These are phyloP conservation scores for Drosophila imparisetae DNA, from an alignment of 2,888 invertebrate genomes.

Conservation along the genomic window DNA sequence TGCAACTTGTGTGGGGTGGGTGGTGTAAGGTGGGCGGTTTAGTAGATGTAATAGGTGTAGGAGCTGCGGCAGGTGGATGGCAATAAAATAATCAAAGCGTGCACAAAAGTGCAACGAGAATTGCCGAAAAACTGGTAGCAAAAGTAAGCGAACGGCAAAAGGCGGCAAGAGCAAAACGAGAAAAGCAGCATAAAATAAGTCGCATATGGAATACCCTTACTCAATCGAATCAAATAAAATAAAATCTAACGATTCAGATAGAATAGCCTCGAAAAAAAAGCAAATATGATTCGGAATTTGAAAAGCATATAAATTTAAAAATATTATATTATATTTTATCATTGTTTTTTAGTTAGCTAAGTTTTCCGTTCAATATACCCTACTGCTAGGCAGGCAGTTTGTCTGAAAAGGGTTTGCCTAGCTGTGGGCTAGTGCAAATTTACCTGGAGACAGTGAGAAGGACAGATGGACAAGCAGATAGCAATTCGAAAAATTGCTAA, in stretches of 20 bases:
- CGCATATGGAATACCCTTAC: conserved; percentile 14
- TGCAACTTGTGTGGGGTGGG: neutral
- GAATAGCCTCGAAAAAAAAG: neutral
- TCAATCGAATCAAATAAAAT: neutral
- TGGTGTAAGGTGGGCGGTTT: neutral
- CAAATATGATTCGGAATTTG: neutral
- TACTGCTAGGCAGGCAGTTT: conserved; percentile 4
- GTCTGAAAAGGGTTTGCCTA: conserved; percentile 42
- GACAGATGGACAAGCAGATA: conserved; percentile 48
- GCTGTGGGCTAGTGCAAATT: conserved; percentile 65
- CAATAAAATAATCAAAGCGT: conserved; percentile 79
- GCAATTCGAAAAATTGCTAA: conserved; percentile 65
- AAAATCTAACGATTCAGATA: neutral
- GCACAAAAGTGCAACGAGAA: conserved; percentile 74
- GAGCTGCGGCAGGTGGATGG: conserved; percentile 22
- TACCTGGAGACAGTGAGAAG: conserved; percentile 59
- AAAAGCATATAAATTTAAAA: neutral
- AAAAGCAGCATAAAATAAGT: neutral
- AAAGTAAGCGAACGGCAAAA: conserved; percentile 61
- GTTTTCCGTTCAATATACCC: conserved; percentile 2
- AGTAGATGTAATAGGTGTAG: neutral
- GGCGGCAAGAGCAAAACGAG: conserved; percentile 22
- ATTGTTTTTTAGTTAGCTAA: neutral
- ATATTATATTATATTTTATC: no score
- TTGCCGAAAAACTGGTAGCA: conserved; percentile 71